Percentiles rank a stretch among this genome's conserved stretches.
phyloP scores from a whole-genome alignment of 1,140 invertebrate species.

The Epicauta chinensis region DNA sequence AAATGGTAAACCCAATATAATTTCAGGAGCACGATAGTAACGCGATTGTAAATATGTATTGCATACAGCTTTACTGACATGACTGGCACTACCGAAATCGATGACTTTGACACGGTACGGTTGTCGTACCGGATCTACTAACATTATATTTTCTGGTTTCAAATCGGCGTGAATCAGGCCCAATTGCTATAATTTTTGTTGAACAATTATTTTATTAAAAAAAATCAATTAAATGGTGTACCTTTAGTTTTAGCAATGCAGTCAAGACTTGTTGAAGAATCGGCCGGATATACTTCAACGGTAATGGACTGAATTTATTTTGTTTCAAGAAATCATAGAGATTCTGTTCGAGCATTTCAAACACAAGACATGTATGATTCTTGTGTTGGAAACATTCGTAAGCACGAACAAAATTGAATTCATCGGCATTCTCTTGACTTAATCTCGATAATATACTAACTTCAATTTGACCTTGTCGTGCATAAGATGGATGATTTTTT shows the following conservation, averaged over 20 bases:
- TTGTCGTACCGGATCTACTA: conserved; percentile 95
- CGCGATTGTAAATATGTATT: conserved; percentile 99
- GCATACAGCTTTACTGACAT: conserved; percentile 98
- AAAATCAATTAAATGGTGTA: conserved; percentile 38
- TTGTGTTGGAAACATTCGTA: conserved; percentile 99
- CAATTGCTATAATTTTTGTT: conserved; percentile 67
- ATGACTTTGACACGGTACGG: conserved; percentile 98
- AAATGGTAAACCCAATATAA: conserved; percentile 95
- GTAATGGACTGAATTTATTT: conserved; percentile 98
- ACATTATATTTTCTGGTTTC: conserved; percentile 99
- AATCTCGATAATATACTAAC: conserved; percentile 94
- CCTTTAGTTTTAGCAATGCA: conserved; percentile 95
- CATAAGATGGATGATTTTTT: conserved; percentile 99
- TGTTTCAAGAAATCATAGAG: conserved; percentile 99
- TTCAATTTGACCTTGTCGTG: conserved; percentile 98
- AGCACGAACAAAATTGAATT: conserved; percentile 99
- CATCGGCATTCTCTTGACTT: conserved; percentile 99
- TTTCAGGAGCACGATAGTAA: conserved; percentile 99
- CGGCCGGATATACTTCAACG: conserved; percentile 96
- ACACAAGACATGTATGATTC: conserved; percentile 98
- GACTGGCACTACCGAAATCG: conserved; percentile 98
- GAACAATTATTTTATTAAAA: conserved; percentile 2
- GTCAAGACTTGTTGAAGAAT: conserved; percentile 98
- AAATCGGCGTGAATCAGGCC: conserved; percentile 98
- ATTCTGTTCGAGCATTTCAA: conserved; percentile 99